These are phyloP conservation scores for Chascanopsetta lugubris DNA, from an alignment of 2,113 vertebrate species.

Conservation along the genomic window DNA sequence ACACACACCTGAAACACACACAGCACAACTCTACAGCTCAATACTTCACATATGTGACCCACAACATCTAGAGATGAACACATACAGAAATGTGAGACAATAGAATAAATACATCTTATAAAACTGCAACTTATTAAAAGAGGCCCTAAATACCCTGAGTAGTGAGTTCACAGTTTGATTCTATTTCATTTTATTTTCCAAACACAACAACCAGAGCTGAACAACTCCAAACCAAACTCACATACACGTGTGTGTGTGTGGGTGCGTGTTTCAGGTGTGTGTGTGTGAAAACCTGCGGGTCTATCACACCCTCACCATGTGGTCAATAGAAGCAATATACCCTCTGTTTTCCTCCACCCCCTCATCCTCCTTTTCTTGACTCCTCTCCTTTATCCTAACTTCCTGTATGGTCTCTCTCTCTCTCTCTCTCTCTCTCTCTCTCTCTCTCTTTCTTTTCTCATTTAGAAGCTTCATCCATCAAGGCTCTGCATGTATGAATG, in stretches of 20 bases:
- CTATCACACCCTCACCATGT: slow-evolving; percentile 51
- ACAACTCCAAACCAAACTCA: no score
- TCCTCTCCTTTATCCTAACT: slow-evolving; percentile 30
- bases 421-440: slow-evolving; percentile 8
- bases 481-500: slow-evolving; percentile 22
- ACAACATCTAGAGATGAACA: no score
- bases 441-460: slow-evolving; percentile 13
- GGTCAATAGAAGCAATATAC: slow-evolving; percentile 65
- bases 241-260: slow-evolving; percentile 12
- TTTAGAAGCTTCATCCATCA: slow-evolving; percentile 48
- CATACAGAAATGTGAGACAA: no score
- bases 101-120: no score
- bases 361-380: slow-evolving; percentile 28
- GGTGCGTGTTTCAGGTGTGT: slow-evolving; percentile 10
- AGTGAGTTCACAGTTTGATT: no score
- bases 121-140: no score
- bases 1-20: slow-evolving; percentile 85
- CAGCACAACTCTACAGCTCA: not conserved
- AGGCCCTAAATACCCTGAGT: no score
- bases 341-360: slow-evolving; percentile 58
- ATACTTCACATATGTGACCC: no score
- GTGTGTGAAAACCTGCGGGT: slow-evolving; percentile 38
- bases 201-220: no score
- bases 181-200: no score
- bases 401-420: slow-evolving; percentile 65